These are phyloP conservation scores for Clamator glandarius DNA, from an alignment of 2,797 vertebrate genomes.

Conservation along the genomic window DNA sequence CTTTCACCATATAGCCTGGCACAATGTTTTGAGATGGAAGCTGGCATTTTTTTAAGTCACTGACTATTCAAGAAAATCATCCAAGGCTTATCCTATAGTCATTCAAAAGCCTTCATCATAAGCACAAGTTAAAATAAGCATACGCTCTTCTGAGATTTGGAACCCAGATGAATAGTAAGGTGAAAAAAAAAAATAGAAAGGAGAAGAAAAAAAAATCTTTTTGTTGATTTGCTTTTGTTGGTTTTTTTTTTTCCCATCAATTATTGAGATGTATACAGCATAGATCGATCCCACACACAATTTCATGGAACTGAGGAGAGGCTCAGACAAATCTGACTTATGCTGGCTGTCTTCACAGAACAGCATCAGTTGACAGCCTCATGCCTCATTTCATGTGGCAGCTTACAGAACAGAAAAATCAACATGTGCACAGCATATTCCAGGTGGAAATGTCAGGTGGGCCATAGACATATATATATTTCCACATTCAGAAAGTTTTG, in stretches of 20 bases:
- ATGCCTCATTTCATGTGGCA: not conserved
- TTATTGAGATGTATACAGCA: not conserved
- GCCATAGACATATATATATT: not conserved
- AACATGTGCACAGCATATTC: not conserved
- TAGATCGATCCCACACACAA: not conserved
- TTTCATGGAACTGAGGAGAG: not conserved
- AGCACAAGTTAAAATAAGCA: not conserved
- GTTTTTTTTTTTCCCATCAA: too few species aligned
- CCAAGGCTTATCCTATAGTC: not conserved
- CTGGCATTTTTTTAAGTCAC: not conserved
- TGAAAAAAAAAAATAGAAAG: not conserved
- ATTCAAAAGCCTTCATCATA: not conserved
- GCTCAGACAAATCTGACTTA: not conserved
- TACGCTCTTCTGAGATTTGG: not conserved
- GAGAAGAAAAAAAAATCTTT: too few species aligned
- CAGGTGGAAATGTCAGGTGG: not conserved
- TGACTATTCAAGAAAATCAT: not conserved
- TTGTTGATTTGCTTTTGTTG: too few species aligned
- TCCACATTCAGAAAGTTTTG: not conserved
- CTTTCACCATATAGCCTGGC: not conserved
- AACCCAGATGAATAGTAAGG: not conserved
- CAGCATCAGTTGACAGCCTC: not conserved
- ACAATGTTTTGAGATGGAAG: not conserved
- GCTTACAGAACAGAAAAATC: not conserved
- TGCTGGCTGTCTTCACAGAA: not conserved